These are phyloP conservation scores for Chrysochloris asiatica DNA, from an alignment of 2,113 vertebrate species.

Conservation along the genomic window DNA sequence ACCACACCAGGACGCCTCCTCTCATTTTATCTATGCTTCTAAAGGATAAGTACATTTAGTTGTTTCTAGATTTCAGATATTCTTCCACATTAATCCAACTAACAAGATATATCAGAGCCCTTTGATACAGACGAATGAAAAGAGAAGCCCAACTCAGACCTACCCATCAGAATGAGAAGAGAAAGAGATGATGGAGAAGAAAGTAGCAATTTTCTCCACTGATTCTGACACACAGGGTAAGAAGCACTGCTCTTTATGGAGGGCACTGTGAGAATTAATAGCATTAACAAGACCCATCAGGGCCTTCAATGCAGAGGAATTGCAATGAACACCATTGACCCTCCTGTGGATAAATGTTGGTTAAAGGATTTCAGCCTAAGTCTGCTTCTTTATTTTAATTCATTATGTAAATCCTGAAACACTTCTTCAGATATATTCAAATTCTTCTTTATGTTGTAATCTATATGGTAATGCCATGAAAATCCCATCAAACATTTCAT, in stretches of 20 bases:
- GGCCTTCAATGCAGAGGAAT: background rate
- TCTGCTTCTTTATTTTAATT: constrained; percentile 65
- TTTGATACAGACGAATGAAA: background rate
- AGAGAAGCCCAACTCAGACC: no score
- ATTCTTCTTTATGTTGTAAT: constrained; percentile 73
- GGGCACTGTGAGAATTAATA: no score
- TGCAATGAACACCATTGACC: background rate
- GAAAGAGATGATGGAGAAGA: no score
- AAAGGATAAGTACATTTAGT: background rate
- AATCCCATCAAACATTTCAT: constrained; percentile 64
- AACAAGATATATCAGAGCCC: background rate
- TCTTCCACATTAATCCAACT: background rate
- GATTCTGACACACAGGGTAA: no score
- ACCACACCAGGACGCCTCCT: no score
- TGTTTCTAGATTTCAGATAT: constrained; percentile 40
- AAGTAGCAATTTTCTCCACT: no score
- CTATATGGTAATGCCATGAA: constrained; percentile 73
- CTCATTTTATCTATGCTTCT: background rate
- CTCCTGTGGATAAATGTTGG: constrained; percentile 20
- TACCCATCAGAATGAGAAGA: no score
- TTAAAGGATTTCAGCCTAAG: constrained; percentile 44
- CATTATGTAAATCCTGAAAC: constrained; percentile 66
- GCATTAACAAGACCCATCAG: background rate
- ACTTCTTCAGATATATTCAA: constrained; percentile 46
- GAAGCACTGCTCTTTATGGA: no score